A percentile compares a stretch with the other conserved stretches of the same genome.
Evolutionary conservation across 2,888 invertebrate species (phyloP).

Genomic region (Cryptus viduatorius): DNA sequence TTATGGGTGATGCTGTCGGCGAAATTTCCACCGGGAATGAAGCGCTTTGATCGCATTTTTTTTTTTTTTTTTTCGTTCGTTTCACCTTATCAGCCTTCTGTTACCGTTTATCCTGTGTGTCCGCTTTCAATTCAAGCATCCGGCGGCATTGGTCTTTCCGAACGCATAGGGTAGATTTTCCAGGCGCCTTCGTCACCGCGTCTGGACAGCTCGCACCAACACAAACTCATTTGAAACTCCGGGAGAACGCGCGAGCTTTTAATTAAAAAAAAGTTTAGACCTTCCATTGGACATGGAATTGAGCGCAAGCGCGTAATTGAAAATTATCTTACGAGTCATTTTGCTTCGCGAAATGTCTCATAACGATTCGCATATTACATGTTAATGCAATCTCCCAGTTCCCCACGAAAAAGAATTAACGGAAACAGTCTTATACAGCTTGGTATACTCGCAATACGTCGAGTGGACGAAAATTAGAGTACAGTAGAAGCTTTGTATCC

Average conservation of each 20-base stretch:
- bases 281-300: conserved; percentile 64
- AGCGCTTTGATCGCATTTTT: conserved; percentile 1
- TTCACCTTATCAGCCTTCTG: conserved; percentile 34
- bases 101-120: not conserved
- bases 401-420: not conserved
- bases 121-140: not conserved
- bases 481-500: no score
- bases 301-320: conserved; percentile 4
- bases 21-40: not conserved
- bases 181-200: conserved; percentile 23
- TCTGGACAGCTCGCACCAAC: conserved; percentile 17
- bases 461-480: no score
- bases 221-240: conserved; percentile 79
- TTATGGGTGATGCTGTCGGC: no score
- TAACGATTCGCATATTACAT: not conserved
- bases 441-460: not conserved
- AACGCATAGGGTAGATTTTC: not conserved
- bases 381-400: not conserved
- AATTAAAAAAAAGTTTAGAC: conserved; percentile 81
- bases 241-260: conserved; percentile 71
- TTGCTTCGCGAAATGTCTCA: not conserved
- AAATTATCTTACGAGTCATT: not conserved
- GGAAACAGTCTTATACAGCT: no score
- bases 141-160: not conserved
- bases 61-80: not conserved